A percentile compares a stretch with the other conserved stretches of the same genome.
phyloP scores from a whole-genome alignment of 2,113 vertebrate genomes.

The Theristicus caerulescens region DNA sequence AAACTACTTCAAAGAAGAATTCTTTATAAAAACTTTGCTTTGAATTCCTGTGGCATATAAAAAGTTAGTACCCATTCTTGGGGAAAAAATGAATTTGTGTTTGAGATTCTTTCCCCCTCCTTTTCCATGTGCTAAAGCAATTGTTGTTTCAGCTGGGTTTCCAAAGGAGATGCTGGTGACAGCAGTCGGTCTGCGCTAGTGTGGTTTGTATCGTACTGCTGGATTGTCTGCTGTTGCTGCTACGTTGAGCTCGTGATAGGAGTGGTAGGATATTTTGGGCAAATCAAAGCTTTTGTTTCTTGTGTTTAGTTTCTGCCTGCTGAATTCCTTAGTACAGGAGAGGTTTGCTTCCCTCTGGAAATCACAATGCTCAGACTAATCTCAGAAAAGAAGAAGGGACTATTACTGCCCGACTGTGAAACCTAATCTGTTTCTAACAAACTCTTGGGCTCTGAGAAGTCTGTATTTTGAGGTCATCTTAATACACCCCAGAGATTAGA shows the following conservation, averaged over 20 bases:
- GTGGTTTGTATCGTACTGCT: background rate
- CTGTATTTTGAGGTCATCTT: background rate
- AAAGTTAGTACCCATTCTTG: background rate
- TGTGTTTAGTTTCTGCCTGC: background rate
- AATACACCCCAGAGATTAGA: background rate
- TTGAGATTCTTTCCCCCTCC: background rate
- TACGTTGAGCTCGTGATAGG: background rate
- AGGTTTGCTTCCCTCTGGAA: slow-evolving; percentile 8
- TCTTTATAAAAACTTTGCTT: background rate
- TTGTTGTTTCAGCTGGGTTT: background rate
- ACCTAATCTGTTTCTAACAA: background rate
- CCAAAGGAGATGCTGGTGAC: background rate
- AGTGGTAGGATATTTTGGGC: background rate
- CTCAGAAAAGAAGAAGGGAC: background rate
- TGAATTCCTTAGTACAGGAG: background rate
- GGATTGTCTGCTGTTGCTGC: background rate
- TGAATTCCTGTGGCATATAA: background rate
- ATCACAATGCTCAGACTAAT: background rate
- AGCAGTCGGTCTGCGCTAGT: background rate
- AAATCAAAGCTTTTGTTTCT: background rate
- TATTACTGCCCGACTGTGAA: background rate
- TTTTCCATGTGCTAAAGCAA: background rate
- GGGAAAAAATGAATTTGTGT: background rate
- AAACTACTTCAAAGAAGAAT: background rate
- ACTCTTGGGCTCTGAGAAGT: background rate